Evolutionary conservation across 2,888 invertebrate genomes (phyloP).

Genomic region (Agrochola macilenta): DNA sequence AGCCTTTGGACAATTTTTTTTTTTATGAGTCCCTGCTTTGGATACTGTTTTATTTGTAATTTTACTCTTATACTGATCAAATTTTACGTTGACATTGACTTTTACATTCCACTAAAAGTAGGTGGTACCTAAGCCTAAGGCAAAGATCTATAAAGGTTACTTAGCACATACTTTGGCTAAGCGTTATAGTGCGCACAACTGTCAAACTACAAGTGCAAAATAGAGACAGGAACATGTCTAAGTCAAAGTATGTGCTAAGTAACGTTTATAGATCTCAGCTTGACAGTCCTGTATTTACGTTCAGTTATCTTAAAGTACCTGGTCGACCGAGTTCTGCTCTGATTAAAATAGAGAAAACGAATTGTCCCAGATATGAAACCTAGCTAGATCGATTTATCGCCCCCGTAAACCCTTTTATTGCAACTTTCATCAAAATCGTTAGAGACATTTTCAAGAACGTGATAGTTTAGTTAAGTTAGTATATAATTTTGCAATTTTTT

Average conservation of each 20-base stretch:
- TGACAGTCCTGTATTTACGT: no score
- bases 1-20: slow-evolving; percentile 3
- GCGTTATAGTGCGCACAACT: not conserved
- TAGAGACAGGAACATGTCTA: no score
- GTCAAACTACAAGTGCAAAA: not conserved
- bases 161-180: not conserved
- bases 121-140: not conserved
- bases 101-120: not conserved
- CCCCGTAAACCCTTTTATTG: no score
- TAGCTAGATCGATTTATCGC: no score
- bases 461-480: no score
- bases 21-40: slow-evolving; percentile 24
- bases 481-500: no score
- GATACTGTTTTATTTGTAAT: not conserved
- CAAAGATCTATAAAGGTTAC: not conserved
- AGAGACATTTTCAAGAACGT: no score
- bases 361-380: no score
- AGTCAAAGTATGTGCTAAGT: no score
- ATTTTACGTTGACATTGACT: not conserved
- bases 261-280: not conserved
- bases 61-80: not conserved
- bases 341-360: no score
- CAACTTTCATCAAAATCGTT: no score
- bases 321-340: no score
- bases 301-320: not conserved